These are phyloP conservation scores for Anolis carolinensis DNA, from an alignment of 2,113 vertebrate species.

Conservation along the genomic window DNA sequence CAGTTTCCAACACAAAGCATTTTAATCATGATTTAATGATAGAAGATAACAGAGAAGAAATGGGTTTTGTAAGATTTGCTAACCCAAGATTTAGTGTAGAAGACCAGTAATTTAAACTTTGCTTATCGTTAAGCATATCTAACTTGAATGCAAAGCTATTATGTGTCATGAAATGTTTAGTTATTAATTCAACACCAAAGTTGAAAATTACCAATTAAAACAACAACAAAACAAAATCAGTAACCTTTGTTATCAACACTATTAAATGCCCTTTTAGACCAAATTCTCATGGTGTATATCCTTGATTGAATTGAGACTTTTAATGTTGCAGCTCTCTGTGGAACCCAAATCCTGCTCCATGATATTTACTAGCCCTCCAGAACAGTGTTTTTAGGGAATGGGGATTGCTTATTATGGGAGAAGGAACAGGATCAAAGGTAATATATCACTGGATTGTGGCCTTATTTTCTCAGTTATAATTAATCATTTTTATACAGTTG, in stretches of 20 bases:
- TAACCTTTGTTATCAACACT: background rate
- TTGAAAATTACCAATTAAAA: background rate
- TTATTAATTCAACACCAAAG: background rate
- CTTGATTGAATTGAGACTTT: background rate
- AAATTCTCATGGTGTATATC: background rate
- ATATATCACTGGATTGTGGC: too few relatives aligned
- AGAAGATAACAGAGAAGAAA: background rate
- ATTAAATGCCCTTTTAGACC: background rate
- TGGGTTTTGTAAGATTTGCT: background rate
- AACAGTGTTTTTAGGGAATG: too few relatives aligned
- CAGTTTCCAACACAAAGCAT: slow-evolving; percentile 3
- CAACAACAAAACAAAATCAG: background rate
- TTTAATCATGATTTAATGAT: background rate
- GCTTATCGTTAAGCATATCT: background rate
- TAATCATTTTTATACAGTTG: background rate
- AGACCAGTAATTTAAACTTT: background rate
- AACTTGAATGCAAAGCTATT: background rate
- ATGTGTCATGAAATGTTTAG: background rate
- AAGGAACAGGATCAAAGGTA: too few relatives aligned
- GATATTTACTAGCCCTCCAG: too few relatives aligned
- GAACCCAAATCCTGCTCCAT: background rate
- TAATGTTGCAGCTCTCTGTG: background rate
- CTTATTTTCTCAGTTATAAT: too few relatives aligned
- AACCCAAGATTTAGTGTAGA: background rate
- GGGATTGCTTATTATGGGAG: too few relatives aligned